Percentiles rank a stretch among this genome's conserved stretches.
These are phyloP conservation scores for Jacana jacana DNA, from an alignment of 2,113 vertebrate genomes.

Conservation along the genomic window DNA sequence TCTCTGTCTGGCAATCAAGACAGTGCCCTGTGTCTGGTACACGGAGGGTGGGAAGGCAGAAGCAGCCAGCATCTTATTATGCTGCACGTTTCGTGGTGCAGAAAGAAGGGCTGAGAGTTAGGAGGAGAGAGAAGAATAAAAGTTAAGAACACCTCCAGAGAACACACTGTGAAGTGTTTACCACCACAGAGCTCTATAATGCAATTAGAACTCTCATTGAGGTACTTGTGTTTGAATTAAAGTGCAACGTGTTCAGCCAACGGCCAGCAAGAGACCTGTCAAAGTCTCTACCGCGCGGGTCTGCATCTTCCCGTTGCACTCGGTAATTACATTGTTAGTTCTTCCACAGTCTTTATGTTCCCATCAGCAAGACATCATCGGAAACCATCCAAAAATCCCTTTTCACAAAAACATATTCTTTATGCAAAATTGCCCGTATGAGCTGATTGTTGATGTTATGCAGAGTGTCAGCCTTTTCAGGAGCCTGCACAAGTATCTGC, in stretches of 20 bases:
- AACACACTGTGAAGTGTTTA: neutral
- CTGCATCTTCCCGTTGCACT: neutral
- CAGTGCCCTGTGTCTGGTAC: neutral
- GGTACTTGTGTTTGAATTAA: slow-evolving; percentile 3
- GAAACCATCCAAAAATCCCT: neutral
- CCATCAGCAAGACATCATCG: neutral
- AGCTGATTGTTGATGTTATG: slow-evolving; percentile 18
- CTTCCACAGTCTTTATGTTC: neutral
- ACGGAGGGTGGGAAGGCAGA: neutral
- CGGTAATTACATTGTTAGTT: neutral
- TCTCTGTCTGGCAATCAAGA: neutral
- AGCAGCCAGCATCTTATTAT: neutral
- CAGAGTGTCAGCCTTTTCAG: slow-evolving; percentile 12
- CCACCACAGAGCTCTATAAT: neutral
- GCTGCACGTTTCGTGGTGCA: neutral
- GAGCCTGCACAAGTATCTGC: slow-evolving; percentile 5
- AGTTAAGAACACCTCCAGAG: neutral
- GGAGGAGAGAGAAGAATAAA: neutral
- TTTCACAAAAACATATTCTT: neutral
- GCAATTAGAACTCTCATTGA: neutral
- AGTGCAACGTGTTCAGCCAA: neutral
- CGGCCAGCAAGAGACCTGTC: neutral
- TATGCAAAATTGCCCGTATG: neutral
- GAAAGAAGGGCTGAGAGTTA: neutral
- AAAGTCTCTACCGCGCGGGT: neutral